phyloP scores from a whole-genome alignment of 2,113 vertebrate species.

The Chroicocephalus ridibundus region DNA sequence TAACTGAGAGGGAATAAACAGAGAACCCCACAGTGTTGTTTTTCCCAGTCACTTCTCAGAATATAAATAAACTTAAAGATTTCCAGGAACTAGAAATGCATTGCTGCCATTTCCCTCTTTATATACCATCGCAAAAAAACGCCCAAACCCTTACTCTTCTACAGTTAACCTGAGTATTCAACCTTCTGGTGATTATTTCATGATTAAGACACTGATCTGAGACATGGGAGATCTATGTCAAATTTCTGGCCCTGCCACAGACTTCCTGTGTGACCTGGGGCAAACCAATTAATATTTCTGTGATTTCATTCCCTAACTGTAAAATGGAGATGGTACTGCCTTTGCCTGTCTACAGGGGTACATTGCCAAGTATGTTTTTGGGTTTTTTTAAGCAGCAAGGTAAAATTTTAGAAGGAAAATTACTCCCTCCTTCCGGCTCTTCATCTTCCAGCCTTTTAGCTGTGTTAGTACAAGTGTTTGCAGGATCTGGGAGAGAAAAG shows the following conservation, averaged over 20 bases:
- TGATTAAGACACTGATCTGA: background rate
- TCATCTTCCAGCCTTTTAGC: background rate
- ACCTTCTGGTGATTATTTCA: background rate
- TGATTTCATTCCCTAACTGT: background rate
- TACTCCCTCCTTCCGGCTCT: background rate
- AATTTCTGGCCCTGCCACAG: background rate
- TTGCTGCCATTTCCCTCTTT: background rate
- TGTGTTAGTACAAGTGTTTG: background rate
- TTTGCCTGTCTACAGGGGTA: background rate
- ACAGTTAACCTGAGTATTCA: background rate
- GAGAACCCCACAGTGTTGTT: background rate
- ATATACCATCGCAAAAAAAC: background rate
- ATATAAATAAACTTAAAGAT: background rate
- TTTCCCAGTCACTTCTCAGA: background rate
- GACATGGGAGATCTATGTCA: background rate
- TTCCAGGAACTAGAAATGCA: background rate
- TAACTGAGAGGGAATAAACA: background rate
- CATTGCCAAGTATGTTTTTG: background rate
- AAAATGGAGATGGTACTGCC: background rate
- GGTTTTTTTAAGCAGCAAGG: background rate
- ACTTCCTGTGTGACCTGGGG: background rate
- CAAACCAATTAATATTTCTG: background rate
- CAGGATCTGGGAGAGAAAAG: background rate
- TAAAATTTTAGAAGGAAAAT: background rate
- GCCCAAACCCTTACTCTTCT: background rate